These are phyloP conservation scores for Pseudomyrmex cubaensis DNA, from an alignment of 1,140 invertebrate genomes.

Conservation along the genomic window DNA sequence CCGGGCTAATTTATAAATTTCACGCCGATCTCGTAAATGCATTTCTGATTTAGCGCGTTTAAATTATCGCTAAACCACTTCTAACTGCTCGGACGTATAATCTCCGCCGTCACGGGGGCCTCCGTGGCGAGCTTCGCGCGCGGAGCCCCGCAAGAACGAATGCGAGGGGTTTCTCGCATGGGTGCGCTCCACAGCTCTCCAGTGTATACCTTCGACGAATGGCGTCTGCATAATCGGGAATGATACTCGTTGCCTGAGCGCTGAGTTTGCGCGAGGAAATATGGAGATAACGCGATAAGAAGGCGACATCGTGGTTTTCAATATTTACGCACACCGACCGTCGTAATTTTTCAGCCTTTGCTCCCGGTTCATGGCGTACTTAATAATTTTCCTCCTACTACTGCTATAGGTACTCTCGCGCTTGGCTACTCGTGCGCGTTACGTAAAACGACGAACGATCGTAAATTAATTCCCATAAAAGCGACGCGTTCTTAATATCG, in stretches of 20 bases:
- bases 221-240: constrained; percentile 65
- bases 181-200: neutral
- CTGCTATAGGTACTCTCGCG: neutral
- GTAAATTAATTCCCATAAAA: neutral
- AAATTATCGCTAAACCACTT: constrained; percentile 82
- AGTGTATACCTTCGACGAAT: constrained; percentile 54
- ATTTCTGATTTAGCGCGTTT: constrained; percentile 82
- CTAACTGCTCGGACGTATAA: constrained; percentile 74
- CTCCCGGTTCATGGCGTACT: constrained; percentile 46
- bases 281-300: constrained; percentile 56
- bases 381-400: constrained; percentile 50
- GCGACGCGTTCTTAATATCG: constrained; percentile 26
- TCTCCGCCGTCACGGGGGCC: constrained; percentile 62
- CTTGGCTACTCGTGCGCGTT: constrained; percentile 27
- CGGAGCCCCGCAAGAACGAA: neutral
- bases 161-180: neutral
- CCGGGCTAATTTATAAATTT: constrained; percentile 82
- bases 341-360: constrained; percentile 55
- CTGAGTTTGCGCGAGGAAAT: constrained; percentile 37
- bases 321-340: constrained; percentile 40
- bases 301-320: constrained; percentile 41
- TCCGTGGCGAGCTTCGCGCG: constrained; percentile 20
- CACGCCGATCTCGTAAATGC: constrained; percentile 80
- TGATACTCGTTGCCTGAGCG: constrained; percentile 50
- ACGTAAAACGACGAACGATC: constrained; percentile 38